Evolutionary conservation across 2,888 invertebrate genomes (phyloP).

Genomic region (Brenthis daphne): DNA sequence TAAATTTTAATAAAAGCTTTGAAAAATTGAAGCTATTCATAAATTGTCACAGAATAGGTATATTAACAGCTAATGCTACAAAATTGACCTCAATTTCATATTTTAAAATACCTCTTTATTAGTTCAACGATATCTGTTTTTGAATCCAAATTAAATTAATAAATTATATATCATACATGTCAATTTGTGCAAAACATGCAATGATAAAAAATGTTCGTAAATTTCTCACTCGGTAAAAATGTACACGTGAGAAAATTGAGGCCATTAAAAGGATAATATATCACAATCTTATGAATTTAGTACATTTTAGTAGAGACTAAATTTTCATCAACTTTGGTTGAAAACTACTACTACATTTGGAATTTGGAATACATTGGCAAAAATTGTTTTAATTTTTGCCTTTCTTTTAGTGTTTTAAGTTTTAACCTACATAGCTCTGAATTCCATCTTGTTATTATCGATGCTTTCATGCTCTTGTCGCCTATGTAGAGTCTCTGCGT

Average conservation of each 20-base stretch:
- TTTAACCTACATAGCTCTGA: conserved; percentile 64
- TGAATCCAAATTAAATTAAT: no score
- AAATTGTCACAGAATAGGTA: not conserved
- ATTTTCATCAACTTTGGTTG: conserved; percentile 76
- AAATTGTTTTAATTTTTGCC: not conserved
- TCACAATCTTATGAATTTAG: conserved; percentile 35
- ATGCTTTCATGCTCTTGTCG: conserved; percentile 58
- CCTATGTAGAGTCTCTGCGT: conserved; percentile 72
- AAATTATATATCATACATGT: no score
- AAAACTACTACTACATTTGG: conserved; percentile 76
- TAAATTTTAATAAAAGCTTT: conserved; percentile 5
- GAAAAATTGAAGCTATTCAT: not conserved
- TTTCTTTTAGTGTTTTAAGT: conserved; percentile 14
- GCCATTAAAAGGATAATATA: conserved; percentile 20
- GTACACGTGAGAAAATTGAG: conserved; percentile 3
- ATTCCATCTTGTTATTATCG: conserved; percentile 64
- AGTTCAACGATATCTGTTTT: not conserved
- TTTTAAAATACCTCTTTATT: not conserved
- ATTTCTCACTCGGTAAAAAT: not conserved
- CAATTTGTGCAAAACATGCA: not conserved
- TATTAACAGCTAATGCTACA: not conserved
- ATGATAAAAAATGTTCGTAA: not conserved
- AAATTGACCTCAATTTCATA: conserved; percentile 3
- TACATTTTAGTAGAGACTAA: conserved; percentile 47
- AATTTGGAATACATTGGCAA: conserved; percentile 33